A percentile compares a stretch with the other conserved stretches of the same genome.
These are phyloP conservation scores for Paramacrobiotus metropolitanus DNA, from an alignment of 1,140 invertebrate species.

Conservation along the genomic window DNA sequence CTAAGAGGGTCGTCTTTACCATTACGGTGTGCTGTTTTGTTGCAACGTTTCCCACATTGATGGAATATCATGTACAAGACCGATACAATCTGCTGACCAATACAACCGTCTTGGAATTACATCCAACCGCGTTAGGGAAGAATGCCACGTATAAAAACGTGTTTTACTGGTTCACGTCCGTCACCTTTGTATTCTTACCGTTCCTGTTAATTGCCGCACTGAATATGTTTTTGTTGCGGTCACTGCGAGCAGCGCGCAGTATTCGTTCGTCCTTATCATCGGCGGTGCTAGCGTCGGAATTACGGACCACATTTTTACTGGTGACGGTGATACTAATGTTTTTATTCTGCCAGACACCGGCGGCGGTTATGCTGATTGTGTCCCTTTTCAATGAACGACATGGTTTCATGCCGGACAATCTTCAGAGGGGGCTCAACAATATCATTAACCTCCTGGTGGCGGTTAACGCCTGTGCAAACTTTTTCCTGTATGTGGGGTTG, in stretches of 20 bases:
- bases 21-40: not conserved
- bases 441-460: slow-evolving; percentile 44
- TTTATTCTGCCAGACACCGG: slow-evolving; percentile 42
- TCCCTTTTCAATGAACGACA: slow-evolving; percentile 26
- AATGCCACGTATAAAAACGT: slow-evolving; percentile 32
- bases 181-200: slow-evolving; percentile 40
- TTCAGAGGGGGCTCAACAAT: slow-evolving; percentile 34
- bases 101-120: not conserved
- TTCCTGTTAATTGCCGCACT: slow-evolving; percentile 39
- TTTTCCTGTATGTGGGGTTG: slow-evolving; percentile 48
- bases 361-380: slow-evolving; percentile 32
- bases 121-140: slow-evolving; percentile 17
- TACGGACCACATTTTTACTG: slow-evolving; percentile 41
- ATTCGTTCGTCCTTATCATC: not conserved
- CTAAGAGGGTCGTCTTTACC: not conserved
- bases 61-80: not conserved
- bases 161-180: slow-evolving; percentile 39
- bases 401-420: slow-evolving; percentile 22
- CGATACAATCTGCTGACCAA: not conserved
- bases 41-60: not conserved
- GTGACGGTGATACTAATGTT: slow-evolving; percentile 49
- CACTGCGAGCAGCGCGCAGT: slow-evolving; percentile 26
- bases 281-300: slow-evolving; percentile 15
- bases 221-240: slow-evolving; percentile 40
- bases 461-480: slow-evolving; percentile 44